Evolutionary conservation across 2,888 invertebrate species (phyloP), one percentile per base, ranked within the genome.

Genomic region (Hirudinaria manillensis): DNA sequence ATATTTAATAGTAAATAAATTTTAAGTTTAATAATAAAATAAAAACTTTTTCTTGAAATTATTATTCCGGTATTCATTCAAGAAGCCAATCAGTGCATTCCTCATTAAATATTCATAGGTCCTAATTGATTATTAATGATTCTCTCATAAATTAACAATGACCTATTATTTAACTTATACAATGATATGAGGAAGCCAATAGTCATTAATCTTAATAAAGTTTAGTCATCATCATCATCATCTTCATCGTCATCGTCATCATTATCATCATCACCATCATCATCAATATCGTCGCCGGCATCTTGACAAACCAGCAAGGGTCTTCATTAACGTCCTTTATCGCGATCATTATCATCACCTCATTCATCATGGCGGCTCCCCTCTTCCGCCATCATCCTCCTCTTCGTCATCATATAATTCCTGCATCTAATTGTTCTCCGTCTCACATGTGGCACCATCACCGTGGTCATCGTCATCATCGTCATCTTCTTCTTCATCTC

Each of bases 201-300:
- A 38, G 38, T 38, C 16, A 16, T 10, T 61, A 16, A n/a, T 61
- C 10, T 2, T 10, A 61, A 61, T 4, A 19, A 13, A 1, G 6
- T 27, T 61, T 61, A 61, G 21, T 16, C 21, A 7, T 16, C 34
- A 21, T 34, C 21, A 24, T 67, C 29, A 24, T 67, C 67, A 24
- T 34, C 67, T 3, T 67, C 67, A 24, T 67, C 32, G 16, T 67
- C 67, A 32, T 67, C 68, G 34, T 68, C 68, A 36, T 68, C 32
- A 3, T 38, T 36, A 24, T 38, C 68, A 36, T n/a, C 38, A 7
- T 38, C 70, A 10, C 6, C 2, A 19, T 70, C 70, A 45, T 38
- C 70, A 38, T 70, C 4, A 38, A 36, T 38, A 70, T 38, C 16
- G 19, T 70, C 71, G 0, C 78, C 10, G 78, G 78, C 13, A 79